Evolutionary conservation across 2,888 invertebrate species (phyloP), one percentile per base, ranked within the genome.

Genomic region (Drosophila nigritarsus): DNA sequence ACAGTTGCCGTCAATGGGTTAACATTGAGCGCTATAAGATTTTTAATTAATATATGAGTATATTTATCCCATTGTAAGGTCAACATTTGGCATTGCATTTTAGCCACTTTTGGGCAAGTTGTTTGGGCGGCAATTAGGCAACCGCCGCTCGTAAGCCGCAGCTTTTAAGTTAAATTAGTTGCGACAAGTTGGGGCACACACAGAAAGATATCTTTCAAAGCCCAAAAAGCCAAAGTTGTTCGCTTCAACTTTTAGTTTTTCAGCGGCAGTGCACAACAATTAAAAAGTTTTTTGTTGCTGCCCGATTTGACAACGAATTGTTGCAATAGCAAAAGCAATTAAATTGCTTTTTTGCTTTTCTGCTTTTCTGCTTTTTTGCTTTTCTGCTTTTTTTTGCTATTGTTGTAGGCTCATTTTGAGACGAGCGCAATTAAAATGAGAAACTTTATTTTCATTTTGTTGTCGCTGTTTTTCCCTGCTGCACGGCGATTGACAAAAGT

Each of bases 401-500:
- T 71, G 65, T 72, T 70, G 69, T 73, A 69, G 76, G 79, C 77
- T 70, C 68, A 55, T 56, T 69, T 54, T 50, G 60, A 75, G 68
- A 70, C 64, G 68, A 63, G 36, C 50, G 72, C 82, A 84, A 84
- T 84, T 87, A 87, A 85, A 85, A 79, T 75, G 75, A 83, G 83
- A 85, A 87, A 85, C 86, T 79, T 73, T 79, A 68, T 75, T 45
- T 45, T 72, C 61, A 78, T 62, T 56, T 60, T 65, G 53, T 66
- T 62, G 62, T n/a, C 55, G 48, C 11, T 69, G 63, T 24, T 38
- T 54, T 42, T 20, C 42, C 5, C 20, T 59, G n/a, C 40, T 40
- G 11, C 74, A 73, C 85, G 87, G 83, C 86, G 79, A 87, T 83
- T 87, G 87, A 79, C 64, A 78, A 80, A 85, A 87, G 88, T 85